Conservation (phyloP, 2,888 invertebrate genomes). For the Nemotelus pantherinus region DNA sequence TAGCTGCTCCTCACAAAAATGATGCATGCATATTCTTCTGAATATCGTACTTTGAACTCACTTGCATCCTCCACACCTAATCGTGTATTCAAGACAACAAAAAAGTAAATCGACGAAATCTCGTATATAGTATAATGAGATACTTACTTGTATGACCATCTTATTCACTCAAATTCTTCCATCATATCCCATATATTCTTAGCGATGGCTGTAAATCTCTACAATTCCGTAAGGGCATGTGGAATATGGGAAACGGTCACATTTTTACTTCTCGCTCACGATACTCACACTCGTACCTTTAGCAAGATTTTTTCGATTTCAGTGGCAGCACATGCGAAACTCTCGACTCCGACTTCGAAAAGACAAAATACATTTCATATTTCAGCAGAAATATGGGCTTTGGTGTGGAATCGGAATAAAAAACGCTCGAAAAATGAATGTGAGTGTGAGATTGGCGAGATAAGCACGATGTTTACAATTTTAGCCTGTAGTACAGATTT, state of each 20-base stretch:
- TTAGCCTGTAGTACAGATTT: constrained; percentile 7
- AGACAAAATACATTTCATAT: constrained; percentile 33
- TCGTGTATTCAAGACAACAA: too few species aligned
- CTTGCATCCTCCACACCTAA: too few species aligned
- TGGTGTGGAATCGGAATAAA: background rate
- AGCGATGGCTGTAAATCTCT: constrained; percentile 1
- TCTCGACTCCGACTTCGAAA: background rate
- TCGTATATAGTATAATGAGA: background rate
- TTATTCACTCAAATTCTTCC: constrained; percentile 1
- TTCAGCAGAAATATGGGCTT: constrained; percentile 2
- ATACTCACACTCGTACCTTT: background rate
- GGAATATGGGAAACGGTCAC: background rate
- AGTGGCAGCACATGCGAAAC: too few species aligned
- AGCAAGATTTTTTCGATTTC: too few species aligned
- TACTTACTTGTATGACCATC: constrained; percentile 15
- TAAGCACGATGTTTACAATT: constrained; percentile 11
- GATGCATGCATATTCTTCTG: too few species aligned
- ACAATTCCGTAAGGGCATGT: too few species aligned
- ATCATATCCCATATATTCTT: background rate
- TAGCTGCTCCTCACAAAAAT: too few species aligned
- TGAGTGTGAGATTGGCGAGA: background rate
- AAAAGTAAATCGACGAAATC: too few species aligned
- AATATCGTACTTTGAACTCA: too few species aligned
- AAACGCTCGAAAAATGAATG: too few species aligned
- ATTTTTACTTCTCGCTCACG: background rate